Evolutionary conservation across 2,888 invertebrate species (phyloP).

Genomic region (Volucella inanis): DNA sequence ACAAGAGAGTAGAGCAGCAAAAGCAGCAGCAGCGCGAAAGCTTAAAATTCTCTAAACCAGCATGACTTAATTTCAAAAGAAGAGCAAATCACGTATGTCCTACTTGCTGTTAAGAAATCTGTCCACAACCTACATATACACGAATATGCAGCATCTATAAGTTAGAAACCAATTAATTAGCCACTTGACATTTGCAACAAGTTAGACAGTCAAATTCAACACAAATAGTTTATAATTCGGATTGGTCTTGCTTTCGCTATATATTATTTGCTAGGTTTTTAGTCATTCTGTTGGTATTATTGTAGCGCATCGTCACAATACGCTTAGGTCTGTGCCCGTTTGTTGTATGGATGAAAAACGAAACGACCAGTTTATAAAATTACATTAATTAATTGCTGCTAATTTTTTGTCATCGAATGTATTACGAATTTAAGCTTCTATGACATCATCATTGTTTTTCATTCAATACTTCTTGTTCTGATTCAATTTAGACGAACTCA

Average conservation of each 20-base stretch:
- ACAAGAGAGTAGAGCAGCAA: not conserved
- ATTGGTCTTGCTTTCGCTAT: slow-evolving; percentile 21
- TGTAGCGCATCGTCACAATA: not conserved
- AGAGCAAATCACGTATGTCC: not conserved
- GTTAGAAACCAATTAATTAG: slow-evolving; percentile 24
- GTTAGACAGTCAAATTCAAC: slow-evolving; percentile 32
- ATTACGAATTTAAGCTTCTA: slow-evolving; percentile 14
- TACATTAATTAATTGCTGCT: slow-evolving; percentile 43
- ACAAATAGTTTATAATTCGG: slow-evolving; percentile 17
- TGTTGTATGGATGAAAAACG: too few species aligned
- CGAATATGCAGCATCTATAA: slow-evolving; percentile 1
- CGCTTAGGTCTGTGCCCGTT: too few species aligned
- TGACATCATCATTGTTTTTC: slow-evolving; percentile 41
- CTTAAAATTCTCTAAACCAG: slow-evolving; percentile 4
- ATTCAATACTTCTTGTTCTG: not conserved
- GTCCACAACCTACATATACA: not conserved
- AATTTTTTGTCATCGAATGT: slow-evolving; percentile 45
- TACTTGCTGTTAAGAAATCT: too few species aligned
- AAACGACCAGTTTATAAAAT: slow-evolving; percentile 27
- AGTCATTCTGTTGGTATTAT: not conserved
- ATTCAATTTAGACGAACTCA: not conserved
- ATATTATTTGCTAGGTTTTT: not conserved
- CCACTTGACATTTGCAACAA: slow-evolving; percentile 43
- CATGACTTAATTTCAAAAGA: slow-evolving; percentile 16
- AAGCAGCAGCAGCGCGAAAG: not conserved